phyloP scores from a whole-genome alignment of 37 sponge, comb jelly and placozoan genomes.

The Geodia barretti region DNA sequence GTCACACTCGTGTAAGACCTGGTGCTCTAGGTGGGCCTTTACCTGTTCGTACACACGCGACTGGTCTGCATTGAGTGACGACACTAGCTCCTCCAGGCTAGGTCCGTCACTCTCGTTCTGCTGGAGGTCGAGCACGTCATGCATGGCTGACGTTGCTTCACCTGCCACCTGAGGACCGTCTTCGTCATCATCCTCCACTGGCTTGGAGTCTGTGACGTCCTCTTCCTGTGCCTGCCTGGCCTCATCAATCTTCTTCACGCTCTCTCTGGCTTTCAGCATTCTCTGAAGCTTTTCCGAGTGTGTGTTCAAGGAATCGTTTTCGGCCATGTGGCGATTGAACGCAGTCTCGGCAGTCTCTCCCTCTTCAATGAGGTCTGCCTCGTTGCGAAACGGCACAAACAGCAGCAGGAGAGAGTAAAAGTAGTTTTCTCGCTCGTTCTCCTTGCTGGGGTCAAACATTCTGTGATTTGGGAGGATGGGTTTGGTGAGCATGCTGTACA shows the following conservation, averaged over 20 bases:
- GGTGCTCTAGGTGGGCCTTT: conserved; percentile 4
- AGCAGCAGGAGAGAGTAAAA: conserved; percentile 47
- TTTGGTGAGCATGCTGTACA: conserved; percentile 15
- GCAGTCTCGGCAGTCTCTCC: conserved; percentile 20
- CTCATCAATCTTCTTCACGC: conserved; percentile 13
- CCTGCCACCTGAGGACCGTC: conserved; percentile 44
- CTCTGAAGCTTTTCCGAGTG: conserved; percentile 11
- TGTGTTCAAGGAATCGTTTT: background rate
- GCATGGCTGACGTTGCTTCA: conserved; percentile 50
- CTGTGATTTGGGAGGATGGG: conserved; percentile 29
- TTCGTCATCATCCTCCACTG: conserved; percentile 12
- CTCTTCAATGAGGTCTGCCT: background rate
- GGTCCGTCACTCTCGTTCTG: background rate
- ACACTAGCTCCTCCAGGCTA: conserved; percentile 24
- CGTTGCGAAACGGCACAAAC: conserved; percentile 42
- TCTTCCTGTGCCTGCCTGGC: conserved; percentile 4
- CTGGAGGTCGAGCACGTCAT: conserved; percentile 20
- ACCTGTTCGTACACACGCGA: conserved; percentile 37
- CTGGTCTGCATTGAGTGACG: conserved; percentile 65
- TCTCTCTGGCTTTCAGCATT: background rate
- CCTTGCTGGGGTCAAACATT: conserved; percentile 24
- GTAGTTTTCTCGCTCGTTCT: conserved; percentile 35
- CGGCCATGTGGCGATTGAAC: conserved; percentile 6
- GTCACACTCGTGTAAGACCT: conserved; percentile 7
- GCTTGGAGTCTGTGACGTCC: background rate